Percentiles rank a stretch among this genome's conserved stretches.
These are phyloP conservation scores for Struthio camelus DNA, from an alignment of 2,113 vertebrate species.

Conservation along the genomic window DNA sequence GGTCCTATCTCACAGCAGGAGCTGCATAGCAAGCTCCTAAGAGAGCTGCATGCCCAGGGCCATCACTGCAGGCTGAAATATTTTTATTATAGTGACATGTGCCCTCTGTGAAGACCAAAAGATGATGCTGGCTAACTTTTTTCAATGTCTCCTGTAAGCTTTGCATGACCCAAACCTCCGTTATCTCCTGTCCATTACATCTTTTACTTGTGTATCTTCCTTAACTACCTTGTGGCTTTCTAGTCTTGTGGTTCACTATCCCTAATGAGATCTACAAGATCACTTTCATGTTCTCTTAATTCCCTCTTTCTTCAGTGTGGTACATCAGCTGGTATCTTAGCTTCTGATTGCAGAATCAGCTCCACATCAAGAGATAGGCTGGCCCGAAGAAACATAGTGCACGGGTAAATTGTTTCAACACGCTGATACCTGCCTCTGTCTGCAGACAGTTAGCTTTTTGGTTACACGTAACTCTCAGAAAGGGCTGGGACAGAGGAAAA, in stretches of 20 bases:
- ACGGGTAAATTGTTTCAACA: neutral
- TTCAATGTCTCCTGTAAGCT: neutral
- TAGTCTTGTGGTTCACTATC: neutral
- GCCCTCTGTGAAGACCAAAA: neutral
- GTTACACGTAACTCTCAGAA: neutral
- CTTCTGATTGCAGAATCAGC: neutral
- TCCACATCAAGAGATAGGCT: neutral
- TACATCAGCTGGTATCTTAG: neutral
- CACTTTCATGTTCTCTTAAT: fast-evolving
- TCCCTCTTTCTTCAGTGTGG: neutral
- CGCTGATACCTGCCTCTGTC: neutral
- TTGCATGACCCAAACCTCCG: neutral
- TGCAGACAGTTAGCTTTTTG: neutral
- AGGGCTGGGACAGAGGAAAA: neutral
- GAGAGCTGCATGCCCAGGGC: neutral
- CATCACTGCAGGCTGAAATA: neutral
- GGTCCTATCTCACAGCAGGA: neutral
- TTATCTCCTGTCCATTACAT: neutral
- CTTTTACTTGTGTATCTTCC: neutral
- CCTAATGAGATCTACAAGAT: neutral
- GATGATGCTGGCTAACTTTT: neutral
- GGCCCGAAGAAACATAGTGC: neutral
- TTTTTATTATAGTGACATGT: neutral
- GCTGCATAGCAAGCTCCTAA: neutral
- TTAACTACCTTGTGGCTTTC: neutral